Conservation (phyloP, 2,113 vertebrate species). For the Numenius arquata region DNA sequence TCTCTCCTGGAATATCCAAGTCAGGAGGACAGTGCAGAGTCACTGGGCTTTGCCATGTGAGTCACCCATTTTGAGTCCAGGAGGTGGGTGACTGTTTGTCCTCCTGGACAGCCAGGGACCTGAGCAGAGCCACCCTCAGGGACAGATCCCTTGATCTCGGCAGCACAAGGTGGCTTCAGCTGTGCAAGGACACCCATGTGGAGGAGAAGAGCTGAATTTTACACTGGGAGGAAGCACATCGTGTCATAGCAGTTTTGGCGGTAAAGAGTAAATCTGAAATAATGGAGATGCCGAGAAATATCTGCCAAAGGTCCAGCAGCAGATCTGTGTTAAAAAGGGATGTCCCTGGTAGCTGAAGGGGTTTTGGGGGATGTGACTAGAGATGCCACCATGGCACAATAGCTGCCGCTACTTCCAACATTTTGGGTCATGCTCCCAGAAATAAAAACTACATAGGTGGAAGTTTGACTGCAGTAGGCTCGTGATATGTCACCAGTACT, state of each 20-base stretch:
- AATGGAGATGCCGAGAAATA: not conserved
- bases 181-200: accelerated
- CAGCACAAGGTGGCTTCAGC: not conserved
- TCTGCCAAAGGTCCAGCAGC: not conserved
- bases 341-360: not conserved
- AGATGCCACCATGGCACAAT: not conserved
- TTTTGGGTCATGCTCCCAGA: not conserved
- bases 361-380: not conserved
- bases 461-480: not conserved
- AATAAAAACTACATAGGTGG: not conserved
- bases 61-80: not conserved
- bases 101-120: not conserved
- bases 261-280: not conserved
- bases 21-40: slow-evolving; percentile 19
- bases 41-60: not conserved
- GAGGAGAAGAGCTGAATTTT: not conserved
- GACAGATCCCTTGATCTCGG: not conserved
- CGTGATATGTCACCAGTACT: accelerated
- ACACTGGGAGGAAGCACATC: not conserved
- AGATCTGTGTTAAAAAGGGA: not conserved
- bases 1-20: not conserved
- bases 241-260: not conserved
- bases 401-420: not conserved
- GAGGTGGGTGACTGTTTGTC: not conserved
- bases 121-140: not conserved